These are phyloP conservation scores for Pseudoips prasinana DNA, from an alignment of 2,888 invertebrate genomes.

Conservation along the genomic window DNA sequence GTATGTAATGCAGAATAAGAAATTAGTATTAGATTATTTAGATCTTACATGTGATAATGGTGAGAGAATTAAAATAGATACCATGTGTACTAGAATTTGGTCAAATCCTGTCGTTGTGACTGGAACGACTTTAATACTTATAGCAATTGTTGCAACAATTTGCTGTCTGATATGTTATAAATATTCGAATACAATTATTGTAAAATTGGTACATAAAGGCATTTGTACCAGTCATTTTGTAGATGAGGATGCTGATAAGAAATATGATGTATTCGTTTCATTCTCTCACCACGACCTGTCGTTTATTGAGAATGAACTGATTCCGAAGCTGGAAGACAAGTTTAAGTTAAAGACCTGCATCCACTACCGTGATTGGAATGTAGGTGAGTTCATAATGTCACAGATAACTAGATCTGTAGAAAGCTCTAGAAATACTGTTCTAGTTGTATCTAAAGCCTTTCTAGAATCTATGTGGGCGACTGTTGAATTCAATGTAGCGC, in stretches of 20 bases:
- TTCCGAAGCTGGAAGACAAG: conserved; percentile 18
- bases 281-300: conserved; percentile 16
- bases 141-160: too few relatives aligned
- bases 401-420: conserved; percentile 17
- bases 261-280: conserved; percentile 12
- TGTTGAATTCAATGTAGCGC: conserved; percentile 85
- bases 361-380: conserved; percentile 15
- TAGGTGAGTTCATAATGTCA: conserved; percentile 16
- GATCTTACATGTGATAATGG: too few relatives aligned
- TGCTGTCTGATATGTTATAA: too few relatives aligned
- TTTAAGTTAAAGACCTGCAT: conserved; percentile 17
- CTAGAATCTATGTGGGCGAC: conserved; percentile 78
- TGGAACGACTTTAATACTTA: too few relatives aligned
- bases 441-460: conserved; percentile 36
- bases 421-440: conserved; percentile 12
- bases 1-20: too few relatives aligned
- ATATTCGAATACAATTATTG: too few relatives aligned
- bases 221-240: conserved; percentile 8
- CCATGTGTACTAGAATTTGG: too few relatives aligned
- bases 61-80: too few relatives aligned
- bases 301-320: background rate
- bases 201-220: background rate
- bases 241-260: conserved; percentile 15
- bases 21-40: too few relatives aligned
- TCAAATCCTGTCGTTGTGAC: too few relatives aligned